phyloP scores from a whole-genome alignment of 2,797 vertebrate species.

The Xiphorhynchus erythropygius region DNA sequence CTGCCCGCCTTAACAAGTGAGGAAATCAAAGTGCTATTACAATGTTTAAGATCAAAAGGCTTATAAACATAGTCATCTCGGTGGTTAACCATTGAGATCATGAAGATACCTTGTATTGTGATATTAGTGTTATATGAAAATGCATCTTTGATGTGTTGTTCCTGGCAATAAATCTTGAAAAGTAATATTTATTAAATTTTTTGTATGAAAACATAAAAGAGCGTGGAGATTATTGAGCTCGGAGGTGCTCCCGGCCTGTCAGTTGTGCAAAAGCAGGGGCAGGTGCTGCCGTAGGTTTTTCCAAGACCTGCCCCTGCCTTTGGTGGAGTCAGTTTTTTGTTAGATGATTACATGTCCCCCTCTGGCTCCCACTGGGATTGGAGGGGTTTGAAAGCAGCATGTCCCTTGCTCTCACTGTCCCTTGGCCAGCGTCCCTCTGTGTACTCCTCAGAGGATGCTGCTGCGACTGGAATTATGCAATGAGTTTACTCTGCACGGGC shows the following conservation, averaged over 20 bases:
- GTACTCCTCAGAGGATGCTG: not conserved
- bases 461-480: conserved; percentile 2
- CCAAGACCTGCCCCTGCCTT: not conserved
- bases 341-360: not conserved
- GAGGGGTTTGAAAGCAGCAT: not conserved
- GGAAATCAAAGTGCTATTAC: conserved; percentile 80
- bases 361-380: not conserved
- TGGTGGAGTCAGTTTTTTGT: not conserved
- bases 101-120: conserved; percentile 90
- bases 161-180: conserved; percentile 96
- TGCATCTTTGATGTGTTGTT: conserved; percentile 92
- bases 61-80: conserved; percentile 87
- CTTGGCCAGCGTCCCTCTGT: not conserved
- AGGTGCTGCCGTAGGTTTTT: fast-evolving
- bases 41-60: conserved; percentile 80
- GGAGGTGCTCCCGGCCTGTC: not conserved
- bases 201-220: conserved; percentile 93
- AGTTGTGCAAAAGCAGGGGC: not conserved
- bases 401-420: not conserved
- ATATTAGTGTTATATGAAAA: conserved; percentile 90
- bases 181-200: conserved; percentile 99
- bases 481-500: not conserved
- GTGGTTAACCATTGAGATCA: conserved; percentile 86
- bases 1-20: conserved; percentile 87
- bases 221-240: conserved; percentile 77